These are phyloP conservation scores for Platysteira castanea DNA, from an alignment of 2,113 vertebrate species.

Conservation along the genomic window DNA sequence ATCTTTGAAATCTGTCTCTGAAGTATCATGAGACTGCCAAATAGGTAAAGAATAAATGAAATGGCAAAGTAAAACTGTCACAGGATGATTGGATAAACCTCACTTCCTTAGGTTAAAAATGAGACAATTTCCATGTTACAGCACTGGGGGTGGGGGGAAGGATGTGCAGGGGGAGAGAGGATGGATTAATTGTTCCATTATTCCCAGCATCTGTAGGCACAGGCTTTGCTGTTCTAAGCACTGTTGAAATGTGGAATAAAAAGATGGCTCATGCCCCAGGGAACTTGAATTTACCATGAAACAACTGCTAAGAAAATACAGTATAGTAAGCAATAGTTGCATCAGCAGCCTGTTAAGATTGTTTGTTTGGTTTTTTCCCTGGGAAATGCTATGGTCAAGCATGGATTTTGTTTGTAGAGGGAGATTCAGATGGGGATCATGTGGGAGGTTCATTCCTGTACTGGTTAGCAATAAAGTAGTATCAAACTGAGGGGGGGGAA, in stretches of 20 bases:
- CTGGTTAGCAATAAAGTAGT: slow-evolving; percentile 3
- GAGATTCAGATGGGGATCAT: background rate
- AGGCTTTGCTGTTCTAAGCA: background rate
- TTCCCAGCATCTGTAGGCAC: background rate
- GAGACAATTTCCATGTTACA: background rate
- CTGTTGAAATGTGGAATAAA: background rate
- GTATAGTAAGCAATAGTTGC: background rate
- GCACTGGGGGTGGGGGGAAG: background rate
- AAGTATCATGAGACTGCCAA: background rate
- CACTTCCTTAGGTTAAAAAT: slow-evolving; percentile 29
- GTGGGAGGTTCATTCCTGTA: background rate
- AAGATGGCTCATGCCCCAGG: background rate
- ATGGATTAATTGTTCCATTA: slow-evolving; percentile 1
- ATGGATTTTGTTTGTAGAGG: background rate
- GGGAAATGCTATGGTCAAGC: background rate
- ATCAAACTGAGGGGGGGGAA: background rate
- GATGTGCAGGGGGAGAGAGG: background rate
- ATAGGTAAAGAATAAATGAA: slow-evolving; percentile 6
- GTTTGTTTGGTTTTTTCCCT: background rate
- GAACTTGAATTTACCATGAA: slow-evolving; percentile 25
- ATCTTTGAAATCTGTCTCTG: slow-evolving; percentile 1
- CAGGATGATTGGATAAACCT: background rate
- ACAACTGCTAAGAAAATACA: background rate
- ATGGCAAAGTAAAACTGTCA: background rate
- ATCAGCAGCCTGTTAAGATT: background rate